Base-by-base conservation (phyloP, 2,113 vertebrate species). In the Neopipo cinnamomea region DNA sequence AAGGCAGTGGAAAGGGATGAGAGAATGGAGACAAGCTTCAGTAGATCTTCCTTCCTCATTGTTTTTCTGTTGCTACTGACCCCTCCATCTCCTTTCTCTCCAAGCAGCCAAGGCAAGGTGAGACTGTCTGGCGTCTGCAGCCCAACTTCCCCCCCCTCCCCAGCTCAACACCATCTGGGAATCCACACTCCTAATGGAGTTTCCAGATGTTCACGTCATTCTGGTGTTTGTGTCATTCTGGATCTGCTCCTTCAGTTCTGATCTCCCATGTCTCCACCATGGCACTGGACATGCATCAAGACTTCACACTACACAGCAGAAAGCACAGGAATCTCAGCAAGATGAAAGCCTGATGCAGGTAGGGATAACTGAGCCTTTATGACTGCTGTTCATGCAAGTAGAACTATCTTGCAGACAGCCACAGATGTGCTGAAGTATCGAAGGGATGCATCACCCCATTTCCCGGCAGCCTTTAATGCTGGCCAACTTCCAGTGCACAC, bases 21-120 rank as follows among this genome's bases (percentile, higher is more conserved):
- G 82, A 91, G 65, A 93, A 94, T 80, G 82, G 78, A 93, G 90
- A 87, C 86, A 91, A 91, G 52, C 61, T 95, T 89, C 88, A 61
- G 76, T 46, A 93, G 88, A 86, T 93, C 95, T 96, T 96, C 91
- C 93, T 91, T 95, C 68, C 72, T 84, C 52, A 61, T 65, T 95
- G 88, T 85, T 96, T 93, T 86, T 80, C 67, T 93, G 24, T 63
- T 90, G 67, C 67, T 88, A 11, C 76, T 93, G 88, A 96, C 88
- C 85, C 65, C 63, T 92, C 72, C 65, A 93, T 70, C 88, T 93
- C 91, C 35, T 65, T 82, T 93, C 77, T 52, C 75, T 77, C 59
- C 78, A 83, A 77, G 90, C 91, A 0, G 35, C 93, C 88, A 90
- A 94, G 42, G 85, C 90, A 93, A 96, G 90, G 93, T 93, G 92